phyloP scores from a whole-genome alignment of 2,888 invertebrate species.

The Thumatha senex region DNA sequence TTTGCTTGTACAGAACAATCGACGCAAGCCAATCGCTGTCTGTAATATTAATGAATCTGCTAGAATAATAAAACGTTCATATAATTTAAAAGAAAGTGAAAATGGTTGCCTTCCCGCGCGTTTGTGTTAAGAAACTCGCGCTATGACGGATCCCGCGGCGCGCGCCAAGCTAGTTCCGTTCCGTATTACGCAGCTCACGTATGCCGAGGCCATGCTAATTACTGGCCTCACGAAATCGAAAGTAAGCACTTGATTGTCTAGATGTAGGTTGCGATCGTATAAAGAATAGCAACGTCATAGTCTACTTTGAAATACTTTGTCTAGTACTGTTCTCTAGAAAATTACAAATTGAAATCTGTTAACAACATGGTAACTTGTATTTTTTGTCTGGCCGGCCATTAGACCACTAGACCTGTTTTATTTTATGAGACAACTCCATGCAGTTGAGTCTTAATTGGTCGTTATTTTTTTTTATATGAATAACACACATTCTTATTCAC shows the following conservation, averaged over 20 bases:
- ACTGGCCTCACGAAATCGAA: slow-evolving; percentile 79
- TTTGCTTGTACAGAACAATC: slow-evolving; percentile 39
- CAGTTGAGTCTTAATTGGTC: neutral
- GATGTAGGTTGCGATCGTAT: slow-evolving; percentile 61
- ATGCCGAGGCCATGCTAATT: slow-evolving; percentile 79
- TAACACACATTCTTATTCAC: slow-evolving; percentile 8
- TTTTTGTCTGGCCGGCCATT: neutral
- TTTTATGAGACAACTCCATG: neutral
- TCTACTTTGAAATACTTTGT: slow-evolving; percentile 35
- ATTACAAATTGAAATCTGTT: neutral
- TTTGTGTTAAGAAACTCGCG: slow-evolving; percentile 31
- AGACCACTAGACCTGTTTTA: neutral
- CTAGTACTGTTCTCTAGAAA: neutral
- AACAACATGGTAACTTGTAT: neutral
- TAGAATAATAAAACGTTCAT: slow-evolving; percentile 60
- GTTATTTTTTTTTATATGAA: slow-evolving; percentile 1
- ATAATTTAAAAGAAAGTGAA: slow-evolving; percentile 79
- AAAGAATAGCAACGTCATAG: slow-evolving; percentile 57
- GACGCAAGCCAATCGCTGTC: slow-evolving; percentile 49
- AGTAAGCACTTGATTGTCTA: slow-evolving; percentile 60
- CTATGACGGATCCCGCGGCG: slow-evolving; percentile 47
- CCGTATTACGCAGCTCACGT: slow-evolving; percentile 70
- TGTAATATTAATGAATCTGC: slow-evolving; percentile 60
- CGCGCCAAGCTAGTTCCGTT: slow-evolving; percentile 61
- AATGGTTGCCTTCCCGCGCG: slow-evolving; percentile 54